phyloP scores from a whole-genome alignment of 2,888 invertebrate genomes.

The Leptarthrus brevirostris region DNA sequence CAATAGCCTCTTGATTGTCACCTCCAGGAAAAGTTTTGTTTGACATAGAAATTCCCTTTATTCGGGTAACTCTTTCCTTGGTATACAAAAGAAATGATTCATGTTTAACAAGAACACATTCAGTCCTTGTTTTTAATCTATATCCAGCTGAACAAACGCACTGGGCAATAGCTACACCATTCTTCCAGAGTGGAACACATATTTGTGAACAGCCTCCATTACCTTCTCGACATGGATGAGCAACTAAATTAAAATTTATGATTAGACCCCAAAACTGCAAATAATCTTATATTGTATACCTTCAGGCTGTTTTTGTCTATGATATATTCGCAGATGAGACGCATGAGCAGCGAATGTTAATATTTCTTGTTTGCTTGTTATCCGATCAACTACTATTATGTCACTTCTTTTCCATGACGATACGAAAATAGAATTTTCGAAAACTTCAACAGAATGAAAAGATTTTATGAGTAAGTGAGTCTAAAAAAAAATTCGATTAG shows the following conservation, averaged over 20 bases:
- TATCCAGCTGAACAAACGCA: conserved; percentile 82
- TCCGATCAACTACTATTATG: conserved; percentile 74
- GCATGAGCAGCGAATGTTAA: conserved; percentile 72
- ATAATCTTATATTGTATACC: too few relatives aligned
- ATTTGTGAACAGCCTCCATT: conserved; percentile 82
- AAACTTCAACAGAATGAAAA: conserved; percentile 77
- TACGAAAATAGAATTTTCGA: conserved; percentile 79
- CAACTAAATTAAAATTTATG: too few relatives aligned
- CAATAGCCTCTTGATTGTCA: conserved; percentile 70
- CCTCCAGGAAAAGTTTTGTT: conserved; percentile 51
- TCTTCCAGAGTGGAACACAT: conserved; percentile 76
- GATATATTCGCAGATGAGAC: conserved; percentile 77
- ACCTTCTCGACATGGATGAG: conserved; percentile 76
- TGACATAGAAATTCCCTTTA: conserved; percentile 72
- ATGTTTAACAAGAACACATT: conserved; percentile 72
- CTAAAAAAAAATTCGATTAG: conserved; percentile 55
- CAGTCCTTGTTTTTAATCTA: conserved; percentile 70
- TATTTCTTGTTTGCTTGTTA: conserved; percentile 68
- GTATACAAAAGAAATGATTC: conserved; percentile 75
- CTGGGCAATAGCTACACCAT: conserved; percentile 70
- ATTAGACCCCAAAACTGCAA: too few relatives aligned
- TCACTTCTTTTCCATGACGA: conserved; percentile 77
- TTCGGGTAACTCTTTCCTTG: conserved; percentile 76
- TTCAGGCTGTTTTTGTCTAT: conserved; percentile 81
- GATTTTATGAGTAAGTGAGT: conserved; percentile 61